These are phyloP conservation scores for Sylvia borin DNA, from an alignment of 2,797 vertebrate genomes.

Conservation along the genomic window DNA sequence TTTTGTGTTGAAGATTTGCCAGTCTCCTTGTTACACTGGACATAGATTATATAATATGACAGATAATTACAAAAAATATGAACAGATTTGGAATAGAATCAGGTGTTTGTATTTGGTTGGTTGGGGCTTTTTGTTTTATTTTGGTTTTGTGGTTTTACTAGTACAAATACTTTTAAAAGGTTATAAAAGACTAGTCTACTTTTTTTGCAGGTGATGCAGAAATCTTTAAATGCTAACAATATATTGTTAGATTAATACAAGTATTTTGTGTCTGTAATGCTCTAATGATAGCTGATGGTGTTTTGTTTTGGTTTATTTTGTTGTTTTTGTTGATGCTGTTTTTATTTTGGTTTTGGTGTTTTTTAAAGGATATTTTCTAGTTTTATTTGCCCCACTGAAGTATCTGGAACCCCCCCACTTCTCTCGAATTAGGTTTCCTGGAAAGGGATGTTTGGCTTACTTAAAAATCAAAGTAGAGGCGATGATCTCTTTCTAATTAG, in stretches of 20 bases:
- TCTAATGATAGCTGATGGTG: background rate
- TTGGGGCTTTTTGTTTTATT: background rate
- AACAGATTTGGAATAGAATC: background rate
- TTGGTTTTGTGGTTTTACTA: background rate
- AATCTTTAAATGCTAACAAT: background rate
- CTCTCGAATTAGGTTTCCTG: background rate
- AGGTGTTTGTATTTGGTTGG: fast-evolving
- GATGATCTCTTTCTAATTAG: background rate
- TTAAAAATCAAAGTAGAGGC: background rate
- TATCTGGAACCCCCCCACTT: fast-evolving
- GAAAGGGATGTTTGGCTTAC: background rate
- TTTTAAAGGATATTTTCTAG: background rate
- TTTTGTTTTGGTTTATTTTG: no score
- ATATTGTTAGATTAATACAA: background rate
- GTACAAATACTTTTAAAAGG: background rate
- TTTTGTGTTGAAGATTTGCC: background rate
- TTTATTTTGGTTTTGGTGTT: background rate
- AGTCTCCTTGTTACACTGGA: background rate
- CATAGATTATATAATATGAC: background rate
- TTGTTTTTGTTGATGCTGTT: background rate
- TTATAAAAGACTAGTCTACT: background rate
- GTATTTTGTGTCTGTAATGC: background rate
- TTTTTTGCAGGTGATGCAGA: background rate
- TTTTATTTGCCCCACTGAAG: background rate
- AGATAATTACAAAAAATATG: background rate